Evolutionary conservation across 2,797 vertebrate genomes (phyloP).

Genomic region (Anguilla pacifica): DNA sequence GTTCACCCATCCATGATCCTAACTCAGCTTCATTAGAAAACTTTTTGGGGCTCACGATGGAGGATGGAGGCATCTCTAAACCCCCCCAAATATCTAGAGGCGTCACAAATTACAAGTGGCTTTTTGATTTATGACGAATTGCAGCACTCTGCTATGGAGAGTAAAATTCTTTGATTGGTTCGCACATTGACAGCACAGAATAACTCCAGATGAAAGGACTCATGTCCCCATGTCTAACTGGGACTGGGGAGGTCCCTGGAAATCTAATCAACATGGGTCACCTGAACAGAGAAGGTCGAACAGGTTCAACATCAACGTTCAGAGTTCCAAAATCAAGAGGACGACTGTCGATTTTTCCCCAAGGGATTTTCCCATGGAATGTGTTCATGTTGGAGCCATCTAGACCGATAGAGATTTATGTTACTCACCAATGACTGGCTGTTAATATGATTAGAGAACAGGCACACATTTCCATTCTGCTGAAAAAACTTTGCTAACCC

Average conservation of each 20-base stretch:
- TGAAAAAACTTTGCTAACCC: conserved; percentile 1
- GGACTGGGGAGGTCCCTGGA: background rate
- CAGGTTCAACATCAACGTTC: background rate
- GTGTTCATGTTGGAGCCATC: background rate
- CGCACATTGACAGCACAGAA: background rate
- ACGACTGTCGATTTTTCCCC: background rate
- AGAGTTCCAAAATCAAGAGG: background rate
- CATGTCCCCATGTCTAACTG: background rate
- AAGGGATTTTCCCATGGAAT: background rate
- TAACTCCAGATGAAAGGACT: background rate
- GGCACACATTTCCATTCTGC: conserved; percentile 25
- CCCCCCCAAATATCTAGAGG: too few relatives aligned
- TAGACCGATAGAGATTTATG: background rate
- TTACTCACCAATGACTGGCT: background rate
- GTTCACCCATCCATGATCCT: background rate
- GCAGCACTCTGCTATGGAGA: background rate
- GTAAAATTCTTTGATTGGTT: background rate
- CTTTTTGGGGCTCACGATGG: background rate
- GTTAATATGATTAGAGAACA: background rate
- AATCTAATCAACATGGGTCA: background rate
- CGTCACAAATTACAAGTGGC: too few relatives aligned
- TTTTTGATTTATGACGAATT: background rate
- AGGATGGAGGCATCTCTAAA: too few relatives aligned
- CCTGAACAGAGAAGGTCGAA: background rate
- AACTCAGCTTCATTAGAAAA: background rate